Conservation (phyloP, 2,797 vertebrate species). For the Thaleichthys pacificus region DNA sequence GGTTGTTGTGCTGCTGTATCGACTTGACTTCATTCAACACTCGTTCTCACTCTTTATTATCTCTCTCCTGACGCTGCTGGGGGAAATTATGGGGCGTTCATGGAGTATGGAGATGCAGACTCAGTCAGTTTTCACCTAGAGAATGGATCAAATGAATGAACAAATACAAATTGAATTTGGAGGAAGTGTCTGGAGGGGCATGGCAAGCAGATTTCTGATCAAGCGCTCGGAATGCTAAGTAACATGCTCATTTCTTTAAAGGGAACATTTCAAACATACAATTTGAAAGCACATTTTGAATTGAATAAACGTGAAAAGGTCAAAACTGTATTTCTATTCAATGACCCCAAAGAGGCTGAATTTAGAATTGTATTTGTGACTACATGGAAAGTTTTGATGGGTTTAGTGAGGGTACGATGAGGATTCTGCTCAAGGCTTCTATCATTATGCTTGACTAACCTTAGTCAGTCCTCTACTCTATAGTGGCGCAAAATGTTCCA, state of each 20-base stretch:
- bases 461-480: constrained; percentile 48
- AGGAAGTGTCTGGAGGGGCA: constrained; percentile 50
- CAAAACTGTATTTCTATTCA: constrained; percentile 42
- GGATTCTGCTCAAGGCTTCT: constrained; percentile 50
- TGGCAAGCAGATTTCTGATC: constrained; percentile 33
- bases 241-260: constrained; percentile 40
- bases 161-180: constrained; percentile 61
- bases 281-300: neutral
- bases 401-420: constrained; percentile 33
- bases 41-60: neutral
- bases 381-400: constrained; percentile 43
- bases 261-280: neutral
- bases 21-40: neutral
- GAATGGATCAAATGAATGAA: constrained; percentile 51
- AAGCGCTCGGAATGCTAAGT: constrained; percentile 54
- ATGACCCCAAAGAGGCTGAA: constrained; percentile 49
- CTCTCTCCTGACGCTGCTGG: constrained; percentile 51
- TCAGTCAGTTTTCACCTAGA: constrained; percentile 57
- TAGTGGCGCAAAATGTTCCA: constrained; percentile 31
- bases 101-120: constrained; percentile 46
- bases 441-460: constrained; percentile 52
- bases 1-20: no score
- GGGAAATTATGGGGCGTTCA: constrained; percentile 63
- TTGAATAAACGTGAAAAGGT: neutral
- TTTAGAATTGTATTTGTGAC: constrained; percentile 51